These are phyloP conservation scores for Nemurella pictetii DNA, from an alignment of 2,888 invertebrate genomes.

Conservation along the genomic window DNA sequence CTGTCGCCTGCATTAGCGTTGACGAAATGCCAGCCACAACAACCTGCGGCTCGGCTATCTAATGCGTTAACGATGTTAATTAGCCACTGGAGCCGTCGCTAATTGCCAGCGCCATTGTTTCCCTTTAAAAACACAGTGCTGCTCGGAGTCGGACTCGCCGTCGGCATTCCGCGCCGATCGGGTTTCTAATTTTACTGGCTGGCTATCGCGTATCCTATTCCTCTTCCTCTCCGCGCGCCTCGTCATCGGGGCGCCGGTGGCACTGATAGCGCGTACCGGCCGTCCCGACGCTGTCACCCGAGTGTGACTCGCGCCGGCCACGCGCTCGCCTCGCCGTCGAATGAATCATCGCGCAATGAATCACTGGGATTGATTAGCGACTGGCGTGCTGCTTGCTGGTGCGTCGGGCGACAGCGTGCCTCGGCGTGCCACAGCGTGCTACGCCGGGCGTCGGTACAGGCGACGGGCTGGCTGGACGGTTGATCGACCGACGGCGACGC, in stretches of 20 bases:
- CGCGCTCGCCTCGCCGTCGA: neutral
- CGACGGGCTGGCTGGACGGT: slow-evolving; percentile 5
- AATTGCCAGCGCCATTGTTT: neutral
- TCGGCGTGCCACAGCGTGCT: neutral
- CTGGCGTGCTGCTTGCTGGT: neutral
- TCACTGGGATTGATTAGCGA: slow-evolving; percentile 3
- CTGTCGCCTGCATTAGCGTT: neutral
- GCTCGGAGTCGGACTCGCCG: too few species aligned
- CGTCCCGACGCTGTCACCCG: neutral
- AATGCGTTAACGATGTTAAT: neutral
- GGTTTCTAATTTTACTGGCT: too few species aligned
- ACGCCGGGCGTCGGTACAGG: neutral
- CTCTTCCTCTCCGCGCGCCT: neutral
- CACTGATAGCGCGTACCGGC: neutral
- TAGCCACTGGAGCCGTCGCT: neutral
- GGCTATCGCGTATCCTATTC: too few species aligned
- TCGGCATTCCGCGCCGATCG: neutral
- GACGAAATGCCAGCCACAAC: neutral
- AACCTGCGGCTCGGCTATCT: neutral
- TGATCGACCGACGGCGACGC: neutral
- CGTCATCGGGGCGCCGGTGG: too few species aligned
- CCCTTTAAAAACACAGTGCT: too few species aligned
- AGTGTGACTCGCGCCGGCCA: neutral
- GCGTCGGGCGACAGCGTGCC: neutral
- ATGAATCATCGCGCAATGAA: neutral